Conservation (phyloP, 2,113 vertebrate species). For the Pteronura brasiliensis region DNA sequence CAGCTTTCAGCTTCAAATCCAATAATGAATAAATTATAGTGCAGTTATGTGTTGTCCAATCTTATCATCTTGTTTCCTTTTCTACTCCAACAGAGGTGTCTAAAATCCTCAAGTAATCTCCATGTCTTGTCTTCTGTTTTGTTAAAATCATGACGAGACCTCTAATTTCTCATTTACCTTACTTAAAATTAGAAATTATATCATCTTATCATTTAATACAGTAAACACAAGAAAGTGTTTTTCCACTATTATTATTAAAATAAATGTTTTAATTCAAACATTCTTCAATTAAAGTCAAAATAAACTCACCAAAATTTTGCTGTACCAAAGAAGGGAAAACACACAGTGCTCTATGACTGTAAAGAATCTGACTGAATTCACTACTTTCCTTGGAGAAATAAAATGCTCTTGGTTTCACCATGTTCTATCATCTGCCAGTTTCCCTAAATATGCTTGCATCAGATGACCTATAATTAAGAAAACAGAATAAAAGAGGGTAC, state of each 20-base stretch:
- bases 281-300: not conserved
- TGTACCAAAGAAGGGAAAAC: not conserved
- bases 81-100: not conserved
- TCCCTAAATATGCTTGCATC: not conserved
- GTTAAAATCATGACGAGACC: not conserved
- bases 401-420: conserved; percentile 1
- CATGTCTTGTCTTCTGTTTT: not conserved
- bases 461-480: conserved; percentile 1
- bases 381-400: conserved; percentile 16
- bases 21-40: not conserved
- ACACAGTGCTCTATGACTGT: not conserved
- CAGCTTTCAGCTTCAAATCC: not conserved
- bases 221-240: not conserved
- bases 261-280: not conserved
- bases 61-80: not conserved
- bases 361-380: not conserved
- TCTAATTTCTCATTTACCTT: not conserved
- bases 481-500: not conserved
- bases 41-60: not conserved
- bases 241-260: not conserved
- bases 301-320: not conserved
- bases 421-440: not conserved
- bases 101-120: not conserved
- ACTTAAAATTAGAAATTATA: not conserved
- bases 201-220: not conserved